Evolutionary conservation across 2,113 vertebrate genomes (phyloP), one percentile per base, ranked within the genome.

Genomic region (Anoplopoma fimbria): DNA sequence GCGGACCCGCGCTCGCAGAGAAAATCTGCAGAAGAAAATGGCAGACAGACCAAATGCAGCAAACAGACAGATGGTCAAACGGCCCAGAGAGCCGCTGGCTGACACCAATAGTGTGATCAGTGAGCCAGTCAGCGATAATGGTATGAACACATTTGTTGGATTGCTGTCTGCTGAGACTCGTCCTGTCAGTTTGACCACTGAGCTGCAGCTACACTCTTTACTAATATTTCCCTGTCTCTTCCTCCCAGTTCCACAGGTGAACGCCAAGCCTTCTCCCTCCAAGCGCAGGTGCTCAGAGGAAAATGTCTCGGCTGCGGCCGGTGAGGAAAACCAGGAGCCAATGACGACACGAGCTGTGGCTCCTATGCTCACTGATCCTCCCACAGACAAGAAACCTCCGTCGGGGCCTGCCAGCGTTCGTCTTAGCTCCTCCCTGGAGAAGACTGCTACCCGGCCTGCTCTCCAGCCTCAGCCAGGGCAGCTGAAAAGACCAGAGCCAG

Each of bases 21-120:
- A 99, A 83, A 99, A 99, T 91, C 95, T 99, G 75, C 98, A 99
- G 95, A 99, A 95, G 91, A 99, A 99, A 84, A 96, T 99, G 91
- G 97, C 97, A 0, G 97, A 97, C 67, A 95, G 98, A 64, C 96
- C 96, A 17, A 95, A 89, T 10, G 93, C 91, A 12, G 95, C 93
- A 42, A 83, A 62, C 1, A 93, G 96, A 75, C 87, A 85, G 27
- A 83, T 93, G 62, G 86, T 73, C 6, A 99, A 99, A 91, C 93
- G 98, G 9, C 61, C 86, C 67, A 93, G 98, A 88, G 97, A 98
- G 72, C 98, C 98, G 0, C 94, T 99, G 65, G 75, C 90, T 4
- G 97, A 98, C 87, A 95, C 96, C n/a, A 96, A 96, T 51, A 95
- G 95, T 87, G 92, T 96, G 78, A 42, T 88, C 33, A 88, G 91